phyloP scores from a whole-genome alignment of 2,888 invertebrate genomes.

The Anagyrus pseudococci region DNA sequence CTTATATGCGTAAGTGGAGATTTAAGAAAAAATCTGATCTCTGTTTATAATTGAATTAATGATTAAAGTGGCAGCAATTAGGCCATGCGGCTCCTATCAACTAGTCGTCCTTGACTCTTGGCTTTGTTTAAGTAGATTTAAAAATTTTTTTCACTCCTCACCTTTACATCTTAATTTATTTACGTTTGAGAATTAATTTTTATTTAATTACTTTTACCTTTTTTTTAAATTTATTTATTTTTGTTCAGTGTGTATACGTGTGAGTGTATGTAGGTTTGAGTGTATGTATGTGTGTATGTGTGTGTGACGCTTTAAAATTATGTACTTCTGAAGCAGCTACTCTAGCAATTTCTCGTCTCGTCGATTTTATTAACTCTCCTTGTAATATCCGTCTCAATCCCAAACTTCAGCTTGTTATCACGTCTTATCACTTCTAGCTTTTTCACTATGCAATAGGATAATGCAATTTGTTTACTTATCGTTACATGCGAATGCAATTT shows the following conservation, averaged over 20 bases:
- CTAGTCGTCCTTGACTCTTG: conserved; percentile 59
- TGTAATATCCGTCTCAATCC: not conserved
- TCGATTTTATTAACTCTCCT: conserved; percentile 18
- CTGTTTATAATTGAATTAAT: conserved; percentile 55
- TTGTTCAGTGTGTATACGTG: too few relatives aligned
- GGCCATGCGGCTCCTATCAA: conserved; percentile 61
- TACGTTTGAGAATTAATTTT: conserved; percentile 55
- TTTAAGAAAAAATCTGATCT: conserved; percentile 55
- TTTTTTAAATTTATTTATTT: conserved; percentile 33
- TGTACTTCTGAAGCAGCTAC: conserved; percentile 57
- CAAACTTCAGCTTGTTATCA: not conserved
- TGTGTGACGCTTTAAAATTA: conserved; percentile 55
- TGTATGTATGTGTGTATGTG: too few relatives aligned
- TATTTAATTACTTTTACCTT: conserved; percentile 35
- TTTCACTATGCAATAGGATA: conserved; percentile 32
- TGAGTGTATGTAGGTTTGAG: too few relatives aligned
- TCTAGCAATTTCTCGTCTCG: conserved; percentile 53
- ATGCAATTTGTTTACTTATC: conserved; percentile 36
- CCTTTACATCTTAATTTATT: conserved; percentile 51
- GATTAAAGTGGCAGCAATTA: conserved; percentile 59
- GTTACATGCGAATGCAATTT: too few relatives aligned
- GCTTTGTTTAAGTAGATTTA: conserved; percentile 57
- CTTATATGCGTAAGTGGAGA: conserved; percentile 50
- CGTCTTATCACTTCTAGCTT: conserved; percentile 25
- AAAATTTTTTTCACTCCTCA: conserved; percentile 46